Base-by-base conservation (phyloP, 1,140 invertebrate species). In the Halictus rubicundus region DNA sequence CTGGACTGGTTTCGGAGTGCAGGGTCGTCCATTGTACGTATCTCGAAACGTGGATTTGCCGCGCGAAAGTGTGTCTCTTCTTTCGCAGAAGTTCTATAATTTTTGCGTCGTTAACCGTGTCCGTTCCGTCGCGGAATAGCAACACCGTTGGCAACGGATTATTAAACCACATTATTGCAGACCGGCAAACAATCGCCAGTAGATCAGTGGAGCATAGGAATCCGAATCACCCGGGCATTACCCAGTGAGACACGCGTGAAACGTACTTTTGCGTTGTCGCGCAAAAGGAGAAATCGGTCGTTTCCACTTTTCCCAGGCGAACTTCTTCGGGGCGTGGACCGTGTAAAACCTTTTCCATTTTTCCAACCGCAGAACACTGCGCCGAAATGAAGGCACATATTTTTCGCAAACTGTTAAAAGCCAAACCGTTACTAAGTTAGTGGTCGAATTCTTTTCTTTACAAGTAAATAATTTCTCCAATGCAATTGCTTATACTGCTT, bases 131-230 rank as follows among this genome's bases (percentile, higher is more conserved):
- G 80, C 71, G 42, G 27, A 12, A 63, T 37, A 27, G 25, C 16
- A 27, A 72, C 77, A n/a, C 10, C 16, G 60, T 9, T 2, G 19
- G 32, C 7, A 39, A 2, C 59, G 39, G 23, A 60, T 54, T 54
- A 61, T 84, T 83, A 75, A 84, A 49, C 27, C 14, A 57, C 19
- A 68, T 82, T 68, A 59, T 69, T 59, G 59, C 42, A 42, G 37
- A 10, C 10, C 49, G 49, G n/a, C 37, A 74, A 83, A 52, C 42
- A 75, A 21, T 52, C 12, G 9, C 21, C 27, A 81, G 65, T 85
- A 12, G 73, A 78, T 81, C 60, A 84, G 59, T 84, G 65, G 66
- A 85, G 49, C 64, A 77, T 57, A 39, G 46, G 39, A 63, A 68
- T 19, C 39, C 19, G n/a, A 66, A 75, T 59, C 1, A 52, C 57